Conservation (phyloP, 2,888 invertebrate genomes). For the Euplexia lucipara region DNA sequence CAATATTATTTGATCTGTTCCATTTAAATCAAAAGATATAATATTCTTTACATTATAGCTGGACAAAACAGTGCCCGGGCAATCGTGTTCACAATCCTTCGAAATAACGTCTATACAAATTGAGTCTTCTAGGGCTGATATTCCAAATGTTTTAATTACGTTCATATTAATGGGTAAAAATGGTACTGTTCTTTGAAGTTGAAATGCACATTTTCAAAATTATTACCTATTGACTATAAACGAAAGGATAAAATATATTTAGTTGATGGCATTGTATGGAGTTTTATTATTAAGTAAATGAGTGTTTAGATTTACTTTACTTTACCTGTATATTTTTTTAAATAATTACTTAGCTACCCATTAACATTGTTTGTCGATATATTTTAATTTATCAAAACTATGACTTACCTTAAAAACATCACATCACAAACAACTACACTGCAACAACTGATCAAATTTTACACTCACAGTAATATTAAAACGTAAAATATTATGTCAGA, state of each 20-base stretch:
- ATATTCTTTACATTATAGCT: slow-evolving; percentile 39
- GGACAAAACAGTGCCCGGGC: slow-evolving; percentile 39
- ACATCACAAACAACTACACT: slow-evolving; percentile 47
- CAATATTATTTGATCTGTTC: slow-evolving; percentile 38
- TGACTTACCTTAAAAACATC: slow-evolving; percentile 44
- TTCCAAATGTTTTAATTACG: slow-evolving; percentile 41
- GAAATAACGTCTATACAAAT: slow-evolving; percentile 40
- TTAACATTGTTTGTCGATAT: slow-evolving; percentile 43
- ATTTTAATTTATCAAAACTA: slow-evolving; percentile 44
- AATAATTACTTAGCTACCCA: slow-evolving; percentile 45
- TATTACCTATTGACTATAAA: slow-evolving; percentile 44
- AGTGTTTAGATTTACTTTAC: slow-evolving; percentile 45
- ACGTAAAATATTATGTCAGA: slow-evolving; percentile 44
- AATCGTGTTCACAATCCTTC: slow-evolving; percentile 38
- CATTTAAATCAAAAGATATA: slow-evolving; percentile 42
- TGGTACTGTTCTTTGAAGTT: slow-evolving; percentile 36
- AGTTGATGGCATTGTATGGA: slow-evolving; percentile 46
- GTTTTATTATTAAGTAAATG: slow-evolving; percentile 44
- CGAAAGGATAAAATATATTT: slow-evolving; percentile 45
- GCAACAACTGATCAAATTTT: slow-evolving; percentile 46
- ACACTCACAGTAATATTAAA: slow-evolving; percentile 45
- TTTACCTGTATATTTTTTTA: slow-evolving; percentile 46
- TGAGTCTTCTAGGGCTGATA: slow-evolving; percentile 38
- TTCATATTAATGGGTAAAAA: slow-evolving; percentile 37
- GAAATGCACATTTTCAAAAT: slow-evolving; percentile 43